Base-by-base conservation (phyloP, 2,888 invertebrate species). In the Tanypteryx hageni region DNA sequence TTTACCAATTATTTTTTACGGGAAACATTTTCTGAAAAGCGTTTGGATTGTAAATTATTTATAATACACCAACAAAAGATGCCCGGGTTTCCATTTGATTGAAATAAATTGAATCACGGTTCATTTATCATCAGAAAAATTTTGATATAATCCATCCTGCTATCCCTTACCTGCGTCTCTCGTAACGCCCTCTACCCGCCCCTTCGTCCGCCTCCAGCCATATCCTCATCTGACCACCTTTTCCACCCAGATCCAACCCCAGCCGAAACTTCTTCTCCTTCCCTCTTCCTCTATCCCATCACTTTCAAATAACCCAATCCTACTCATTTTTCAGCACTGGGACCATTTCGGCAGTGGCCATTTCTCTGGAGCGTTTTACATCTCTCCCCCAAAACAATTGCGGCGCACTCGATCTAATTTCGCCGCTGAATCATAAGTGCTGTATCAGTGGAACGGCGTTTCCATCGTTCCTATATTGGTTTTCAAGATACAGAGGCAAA, bases 21-120 rank as follows among this genome's bases (percentile, higher is more conserved):
- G 1, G 44, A 44, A 44, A 44, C 44, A 44, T 44, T 3, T 44
- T 44, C 44, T 44, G 44, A 44, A 44, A 44, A 44, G 1, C 44
- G 44, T 3, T 3, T 5, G 44, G 44, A 5, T 44, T 1, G 44
- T 44, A 44, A 44, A 44, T 44, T 76, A 27, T 76, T 76, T 76
- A 76, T 76, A 76, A 76, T 76, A 13, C 27, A 27, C 27, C 76
- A 27, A 76, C 22, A 76, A 76, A 76, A 76, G 27, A 13, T 76
- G 76, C 22, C 76, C 76, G 22, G 76, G 27, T 76, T 76, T 76
- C 76, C 27, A 13, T 22, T 27, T 76, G 76, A 76, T 76, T 76
- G 76, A 76, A 76, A 76, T 76, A 76, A 27, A 76, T 76, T 76
- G 76, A 76, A 76, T 76, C 22, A 22, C 22, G 76, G 22, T 27